Conservation (phyloP, 2,113 vertebrate genomes). For the Silurus asotus region DNA sequence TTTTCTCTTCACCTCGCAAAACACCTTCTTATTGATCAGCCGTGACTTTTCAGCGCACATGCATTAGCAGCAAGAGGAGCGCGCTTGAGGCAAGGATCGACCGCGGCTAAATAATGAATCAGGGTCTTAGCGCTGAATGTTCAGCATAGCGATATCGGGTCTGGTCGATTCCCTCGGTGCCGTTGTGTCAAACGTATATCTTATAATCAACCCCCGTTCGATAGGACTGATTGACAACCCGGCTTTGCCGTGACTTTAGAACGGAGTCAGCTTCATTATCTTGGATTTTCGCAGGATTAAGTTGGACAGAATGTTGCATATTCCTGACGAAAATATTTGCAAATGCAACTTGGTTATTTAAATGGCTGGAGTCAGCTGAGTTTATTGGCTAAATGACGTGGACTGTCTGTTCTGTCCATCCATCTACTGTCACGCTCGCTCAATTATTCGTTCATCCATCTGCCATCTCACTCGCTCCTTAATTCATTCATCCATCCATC, state of each 20-base stretch:
- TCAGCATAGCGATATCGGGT: slow-evolving; percentile 45
- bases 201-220: slow-evolving; percentile 16
- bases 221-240: slow-evolving; percentile 29
- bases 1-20: background rate
- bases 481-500: background rate
- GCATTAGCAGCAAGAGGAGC: slow-evolving; percentile 8
- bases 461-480: background rate
- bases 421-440: too few relatives aligned
- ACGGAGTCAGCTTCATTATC: background rate
- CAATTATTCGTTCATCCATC: background rate
- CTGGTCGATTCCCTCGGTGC: slow-evolving; percentile 48
- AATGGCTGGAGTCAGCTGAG: background rate
- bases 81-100: slow-evolving; percentile 23
- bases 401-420: background rate
- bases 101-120: slow-evolving; percentile 53
- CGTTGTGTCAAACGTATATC: slow-evolving; percentile 38
- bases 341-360: background rate
- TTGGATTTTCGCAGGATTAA: background rate
- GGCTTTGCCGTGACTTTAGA: background rate
- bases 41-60: slow-evolving; percentile 23
- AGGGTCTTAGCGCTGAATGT: slow-evolving; percentile 22
- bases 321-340: background rate
- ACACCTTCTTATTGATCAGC: slow-evolving; percentile 31
- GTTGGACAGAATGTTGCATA: background rate
- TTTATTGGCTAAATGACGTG: background rate